Percentiles rank a stretch among this genome's conserved stretches.
phyloP scores from a whole-genome alignment of 2,797 vertebrate genomes.

The Dromococcyx pavoninus region DNA sequence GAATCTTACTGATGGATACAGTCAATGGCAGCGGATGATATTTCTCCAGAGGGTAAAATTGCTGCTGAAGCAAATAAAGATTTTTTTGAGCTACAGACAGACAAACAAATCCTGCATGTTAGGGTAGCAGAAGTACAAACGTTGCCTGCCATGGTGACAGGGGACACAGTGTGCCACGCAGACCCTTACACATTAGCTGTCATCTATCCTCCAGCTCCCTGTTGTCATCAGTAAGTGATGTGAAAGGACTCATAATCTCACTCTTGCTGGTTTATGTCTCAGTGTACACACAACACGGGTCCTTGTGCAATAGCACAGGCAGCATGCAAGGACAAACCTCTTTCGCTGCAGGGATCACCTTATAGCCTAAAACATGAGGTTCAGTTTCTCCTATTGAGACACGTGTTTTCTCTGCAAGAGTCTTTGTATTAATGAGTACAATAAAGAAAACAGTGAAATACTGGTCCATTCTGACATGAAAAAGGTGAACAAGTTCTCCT shows the following conservation, averaged over 20 bases:
- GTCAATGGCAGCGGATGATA: not conserved
- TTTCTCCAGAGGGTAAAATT: not conserved
- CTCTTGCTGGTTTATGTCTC: not conserved
- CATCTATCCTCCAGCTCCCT: not conserved
- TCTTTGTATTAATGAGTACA: not conserved
- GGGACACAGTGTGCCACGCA: accelerated
- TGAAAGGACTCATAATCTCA: not conserved
- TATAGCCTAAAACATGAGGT: not conserved
- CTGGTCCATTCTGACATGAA: not conserved
- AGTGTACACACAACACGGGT: accelerated
- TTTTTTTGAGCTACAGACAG: not conserved
- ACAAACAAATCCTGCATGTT: not conserved
- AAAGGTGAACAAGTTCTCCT: not conserved
- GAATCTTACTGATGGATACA: not conserved
- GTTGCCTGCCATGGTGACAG: accelerated
- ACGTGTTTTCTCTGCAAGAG: not conserved
- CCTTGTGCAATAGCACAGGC: not conserved
- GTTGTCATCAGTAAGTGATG: accelerated
- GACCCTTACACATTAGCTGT: accelerated
- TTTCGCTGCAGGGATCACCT: not conserved
- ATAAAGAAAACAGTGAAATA: not conserved
- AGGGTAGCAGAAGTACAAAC: not conserved
- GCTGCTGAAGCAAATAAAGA: not conserved
- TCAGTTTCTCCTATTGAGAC: not conserved
- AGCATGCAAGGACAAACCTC: accelerated